Percentiles rank a stretch among this genome's conserved stretches.
These are phyloP conservation scores for Loris lydekkerianus DNA, from an alignment of 2,797 vertebrate genomes.

Conservation along the genomic window DNA sequence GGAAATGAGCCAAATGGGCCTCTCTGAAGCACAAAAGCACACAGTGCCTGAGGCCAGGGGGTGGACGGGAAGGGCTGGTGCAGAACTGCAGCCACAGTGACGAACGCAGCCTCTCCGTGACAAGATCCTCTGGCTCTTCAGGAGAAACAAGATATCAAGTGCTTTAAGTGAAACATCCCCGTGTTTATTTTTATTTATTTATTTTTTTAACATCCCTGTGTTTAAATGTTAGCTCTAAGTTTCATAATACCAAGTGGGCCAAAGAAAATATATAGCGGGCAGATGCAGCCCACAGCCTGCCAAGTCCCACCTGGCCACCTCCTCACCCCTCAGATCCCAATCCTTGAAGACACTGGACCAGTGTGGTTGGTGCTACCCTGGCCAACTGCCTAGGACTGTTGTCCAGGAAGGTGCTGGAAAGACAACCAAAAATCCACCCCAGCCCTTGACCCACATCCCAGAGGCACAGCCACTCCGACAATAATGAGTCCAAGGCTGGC, in stretches of 20 bases:
- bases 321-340: neutral
- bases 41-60: accelerated
- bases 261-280: neutral
- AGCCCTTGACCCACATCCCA: neutral
- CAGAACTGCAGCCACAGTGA: too few relatives aligned
- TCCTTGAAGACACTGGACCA: neutral
- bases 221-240: neutral
- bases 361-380: neutral
- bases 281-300: neutral
- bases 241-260: neutral
- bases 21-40: neutral
- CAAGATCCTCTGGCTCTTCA: neutral
- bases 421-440: neutral
- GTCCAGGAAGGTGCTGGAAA: neutral
- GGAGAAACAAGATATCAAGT: neutral
- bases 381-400: neutral
- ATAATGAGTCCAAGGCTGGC: too few relatives aligned
- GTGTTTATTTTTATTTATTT: neutral
- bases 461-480: neutral
- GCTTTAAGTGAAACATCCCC: neutral
- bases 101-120: neutral
- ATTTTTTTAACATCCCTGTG: neutral
- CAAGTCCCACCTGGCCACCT: neutral
- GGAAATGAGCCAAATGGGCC: neutral
- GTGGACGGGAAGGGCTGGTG: too few relatives aligned